Conservation (phyloP, 2,888 invertebrate species). For the Cinara cedri region DNA sequence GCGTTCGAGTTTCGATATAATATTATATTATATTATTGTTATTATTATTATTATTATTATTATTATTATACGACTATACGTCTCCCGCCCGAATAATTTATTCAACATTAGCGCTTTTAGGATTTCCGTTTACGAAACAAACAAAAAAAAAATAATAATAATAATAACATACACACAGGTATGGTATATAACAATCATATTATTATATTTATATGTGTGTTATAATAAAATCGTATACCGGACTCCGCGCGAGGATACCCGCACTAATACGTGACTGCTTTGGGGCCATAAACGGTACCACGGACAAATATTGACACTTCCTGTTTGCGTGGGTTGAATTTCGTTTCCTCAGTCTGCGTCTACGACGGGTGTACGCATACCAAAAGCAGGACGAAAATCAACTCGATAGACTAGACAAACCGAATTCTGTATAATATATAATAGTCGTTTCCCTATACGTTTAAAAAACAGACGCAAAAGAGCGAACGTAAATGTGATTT, state of each 20-base stretch:
- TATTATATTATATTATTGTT: too few relatives aligned
- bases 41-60: background rate
- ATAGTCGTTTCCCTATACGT: too few relatives aligned
- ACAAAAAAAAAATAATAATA: conserved; percentile 27
- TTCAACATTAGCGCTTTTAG: conserved; percentile 52
- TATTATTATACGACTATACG: background rate
- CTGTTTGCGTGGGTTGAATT: conserved; percentile 54
- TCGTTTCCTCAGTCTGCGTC: background rate
- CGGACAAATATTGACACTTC: conserved; percentile 52
- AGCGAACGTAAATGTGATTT: too few relatives aligned
- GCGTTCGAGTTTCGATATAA: background rate
- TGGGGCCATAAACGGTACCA: conserved; percentile 53
- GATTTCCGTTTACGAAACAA: conserved; percentile 50
- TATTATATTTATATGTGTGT: background rate
- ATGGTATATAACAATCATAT: conserved; percentile 27
- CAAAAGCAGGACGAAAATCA: too few relatives aligned
- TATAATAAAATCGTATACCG: background rate
- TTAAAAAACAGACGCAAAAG: too few relatives aligned
- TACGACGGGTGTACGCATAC: too few relatives aligned
- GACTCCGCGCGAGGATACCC: background rate
- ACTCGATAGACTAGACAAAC: too few relatives aligned
- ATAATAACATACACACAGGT: background rate
- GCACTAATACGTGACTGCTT: conserved; percentile 40
- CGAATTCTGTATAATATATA: too few relatives aligned
- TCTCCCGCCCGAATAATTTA: conserved; percentile 35